phyloP scores from a whole-genome alignment of 1,140 invertebrate genomes.

The Gonioctena quinquepunctata region DNA sequence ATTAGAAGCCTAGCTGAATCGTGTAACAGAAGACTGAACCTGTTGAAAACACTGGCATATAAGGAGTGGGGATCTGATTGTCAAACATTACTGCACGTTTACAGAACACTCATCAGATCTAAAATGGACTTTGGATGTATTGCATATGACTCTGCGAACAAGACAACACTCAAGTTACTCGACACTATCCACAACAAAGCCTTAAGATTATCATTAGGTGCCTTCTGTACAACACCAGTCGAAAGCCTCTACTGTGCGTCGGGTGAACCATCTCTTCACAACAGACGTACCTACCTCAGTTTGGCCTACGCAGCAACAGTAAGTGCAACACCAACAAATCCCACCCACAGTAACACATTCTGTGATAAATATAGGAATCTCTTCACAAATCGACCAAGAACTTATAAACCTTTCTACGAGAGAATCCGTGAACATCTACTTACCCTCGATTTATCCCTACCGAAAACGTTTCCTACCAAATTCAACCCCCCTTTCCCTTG shows the following conservation, averaged over 20 bases:
- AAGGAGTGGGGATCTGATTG: constrained; percentile 4
- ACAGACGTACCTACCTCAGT: not conserved
- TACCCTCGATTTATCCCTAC: too few relatives aligned
- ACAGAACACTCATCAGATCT: constrained; percentile 9
- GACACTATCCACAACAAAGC: constrained; percentile 2
- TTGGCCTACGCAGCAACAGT: not conserved
- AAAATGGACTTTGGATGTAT: constrained; percentile 6
- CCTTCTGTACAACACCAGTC: constrained; percentile 8
- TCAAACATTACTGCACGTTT: not conserved
- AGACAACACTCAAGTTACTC: not conserved
- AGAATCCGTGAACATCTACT: too few relatives aligned
- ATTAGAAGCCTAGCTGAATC: not conserved
- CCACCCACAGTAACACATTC: not conserved
- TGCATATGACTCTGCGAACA: constrained; percentile 1
- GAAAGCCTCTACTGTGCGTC: constrained; percentile 6
- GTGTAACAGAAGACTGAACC: constrained; percentile 6
- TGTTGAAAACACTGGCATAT: constrained; percentile 1
- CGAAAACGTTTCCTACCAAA: too few relatives aligned
- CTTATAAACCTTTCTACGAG: not conserved
- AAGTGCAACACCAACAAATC: not conserved
- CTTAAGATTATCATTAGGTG: constrained; percentile 7
- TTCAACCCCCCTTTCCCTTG: too few relatives aligned
- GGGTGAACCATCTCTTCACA: not conserved
- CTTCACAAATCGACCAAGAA: not conserved
- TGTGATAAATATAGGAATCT: not conserved